Conservation (phyloP, 2,113 vertebrate species). For the Drymodes brunneopygia region DNA sequence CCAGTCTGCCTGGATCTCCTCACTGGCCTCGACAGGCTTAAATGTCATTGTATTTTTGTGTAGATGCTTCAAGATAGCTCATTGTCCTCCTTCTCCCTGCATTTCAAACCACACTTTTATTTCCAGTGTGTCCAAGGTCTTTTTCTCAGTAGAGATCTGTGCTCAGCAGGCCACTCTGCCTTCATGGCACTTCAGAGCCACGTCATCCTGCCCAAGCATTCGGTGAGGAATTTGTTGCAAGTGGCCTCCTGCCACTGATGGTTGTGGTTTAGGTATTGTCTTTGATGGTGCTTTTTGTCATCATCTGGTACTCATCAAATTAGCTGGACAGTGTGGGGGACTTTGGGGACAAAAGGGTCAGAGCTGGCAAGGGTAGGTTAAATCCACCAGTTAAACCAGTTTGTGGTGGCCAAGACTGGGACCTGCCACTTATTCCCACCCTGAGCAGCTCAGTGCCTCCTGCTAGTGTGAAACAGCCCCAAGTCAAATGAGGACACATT, state of each 20-base stretch:
- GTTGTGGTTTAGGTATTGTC: not conserved
- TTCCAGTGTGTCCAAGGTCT: not conserved
- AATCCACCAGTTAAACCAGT: not conserved
- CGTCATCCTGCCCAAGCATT: not conserved
- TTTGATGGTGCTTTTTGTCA: not conserved
- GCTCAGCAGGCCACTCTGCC: not conserved
- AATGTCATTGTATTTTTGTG: not conserved
- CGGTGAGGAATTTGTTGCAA: not conserved
- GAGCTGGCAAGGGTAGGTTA: not conserved
- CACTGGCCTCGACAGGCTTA: not conserved
- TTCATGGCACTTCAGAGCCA: not conserved
- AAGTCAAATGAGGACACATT: not conserved
- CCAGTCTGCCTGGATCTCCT: not conserved
- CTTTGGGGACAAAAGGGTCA: not conserved
- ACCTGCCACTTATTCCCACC: not conserved
- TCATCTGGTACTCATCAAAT: fast-evolving
- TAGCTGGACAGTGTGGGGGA: not conserved
- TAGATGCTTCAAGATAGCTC: not conserved
- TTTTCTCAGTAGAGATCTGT: not conserved
- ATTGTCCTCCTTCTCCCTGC: not conserved
- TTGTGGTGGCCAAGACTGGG: not conserved
- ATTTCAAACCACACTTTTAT: not conserved
- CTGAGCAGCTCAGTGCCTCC: not conserved
- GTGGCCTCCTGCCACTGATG: not conserved
- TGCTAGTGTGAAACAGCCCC: not conserved